Evolutionary conservation across 1,140 invertebrate genomes (phyloP), one percentile per base, ranked within the genome.

Genomic region (Drosophila paulistorum): DNA sequence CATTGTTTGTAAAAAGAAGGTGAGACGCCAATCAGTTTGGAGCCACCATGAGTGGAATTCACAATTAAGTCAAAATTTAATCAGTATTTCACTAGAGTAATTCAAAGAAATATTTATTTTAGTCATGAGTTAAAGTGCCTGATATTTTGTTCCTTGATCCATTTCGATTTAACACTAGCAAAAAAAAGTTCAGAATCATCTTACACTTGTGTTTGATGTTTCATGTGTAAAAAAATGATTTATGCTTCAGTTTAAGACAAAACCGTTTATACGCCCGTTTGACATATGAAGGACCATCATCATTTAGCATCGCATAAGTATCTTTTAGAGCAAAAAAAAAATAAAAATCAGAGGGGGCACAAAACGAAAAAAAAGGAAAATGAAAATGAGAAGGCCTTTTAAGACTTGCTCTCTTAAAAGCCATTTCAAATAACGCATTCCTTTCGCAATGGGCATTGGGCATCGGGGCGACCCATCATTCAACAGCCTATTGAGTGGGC

Each of bases 371-470:
- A 39, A 41, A 51, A 59, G 33, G 45, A 17, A 72, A 39, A 39
- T 39, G 37, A 39, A 39, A 39, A 39, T 39, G 37, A 17, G 45
- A 23, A 51, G 45, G 70, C 65, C 59, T 54, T 66, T 76, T 79
- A 79, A 64, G 67, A 74, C 58, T 63, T 55, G 68, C 68, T 65
- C 68, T 65, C 74, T 81, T 75, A 71, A 81, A 82, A 82, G 73
- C 71, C 82, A 82, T 86, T 82, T 73, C 69, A 79, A 82, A 87
- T 79, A 79, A 48, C 58, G 65, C 77, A 74, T 67, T 70, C 58
- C 42, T 60, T 51, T 23, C 11, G 45, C 60, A 51, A 59, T 14
- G 37, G 30, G 60, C 74, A 58, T 54, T 64, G 7, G 30, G 60
- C 70, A 58, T 54, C 60, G 10, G 30, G 37, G 59, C 42, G 51